Percentiles rank a stretch among this genome's conserved stretches.
These are phyloP conservation scores for Anolis apletophallus DNA, from an alignment of 2,797 vertebrate genomes.

Conservation along the genomic window DNA sequence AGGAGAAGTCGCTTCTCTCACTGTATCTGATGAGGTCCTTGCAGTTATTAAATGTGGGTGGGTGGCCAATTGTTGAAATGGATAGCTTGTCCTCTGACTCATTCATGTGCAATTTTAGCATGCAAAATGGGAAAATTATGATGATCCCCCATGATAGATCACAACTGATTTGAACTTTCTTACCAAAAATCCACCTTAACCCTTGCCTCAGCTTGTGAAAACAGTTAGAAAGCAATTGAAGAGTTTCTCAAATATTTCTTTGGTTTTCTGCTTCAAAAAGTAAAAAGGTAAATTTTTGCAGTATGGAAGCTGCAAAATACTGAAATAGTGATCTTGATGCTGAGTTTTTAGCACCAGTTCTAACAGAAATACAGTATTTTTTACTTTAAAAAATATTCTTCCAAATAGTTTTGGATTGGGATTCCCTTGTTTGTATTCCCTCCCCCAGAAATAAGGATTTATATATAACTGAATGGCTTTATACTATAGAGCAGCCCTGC, in stretches of 20 bases:
- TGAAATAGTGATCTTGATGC: neutral
- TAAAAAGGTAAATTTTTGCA: neutral
- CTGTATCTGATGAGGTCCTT: neutral
- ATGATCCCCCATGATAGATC: no score
- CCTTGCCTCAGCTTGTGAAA: neutral
- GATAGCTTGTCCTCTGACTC: neutral
- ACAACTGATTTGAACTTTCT: neutral
- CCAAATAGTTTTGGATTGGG: conserved; percentile 7
- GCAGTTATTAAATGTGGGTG: neutral
- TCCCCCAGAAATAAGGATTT: conserved; percentile 30
- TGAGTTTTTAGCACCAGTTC: neutral
- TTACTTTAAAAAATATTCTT: neutral
- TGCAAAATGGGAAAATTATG: neutral
- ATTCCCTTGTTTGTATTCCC: neutral
- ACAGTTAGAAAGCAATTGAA: neutral
- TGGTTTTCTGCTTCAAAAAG: neutral
- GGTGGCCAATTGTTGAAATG: neutral
- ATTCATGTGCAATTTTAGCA: neutral
- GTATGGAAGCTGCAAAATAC: no score
- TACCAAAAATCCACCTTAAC: conserved; percentile 1
- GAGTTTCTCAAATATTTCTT: neutral
- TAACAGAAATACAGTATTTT: conserved; percentile 25
- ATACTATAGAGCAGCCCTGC: conserved; percentile 1
- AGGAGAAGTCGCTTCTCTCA: no score
- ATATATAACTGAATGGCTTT: conserved; percentile 24